Evolutionary conservation across 2,113 vertebrate species (phyloP).

Genomic region (Syngnathus typhle): DNA sequence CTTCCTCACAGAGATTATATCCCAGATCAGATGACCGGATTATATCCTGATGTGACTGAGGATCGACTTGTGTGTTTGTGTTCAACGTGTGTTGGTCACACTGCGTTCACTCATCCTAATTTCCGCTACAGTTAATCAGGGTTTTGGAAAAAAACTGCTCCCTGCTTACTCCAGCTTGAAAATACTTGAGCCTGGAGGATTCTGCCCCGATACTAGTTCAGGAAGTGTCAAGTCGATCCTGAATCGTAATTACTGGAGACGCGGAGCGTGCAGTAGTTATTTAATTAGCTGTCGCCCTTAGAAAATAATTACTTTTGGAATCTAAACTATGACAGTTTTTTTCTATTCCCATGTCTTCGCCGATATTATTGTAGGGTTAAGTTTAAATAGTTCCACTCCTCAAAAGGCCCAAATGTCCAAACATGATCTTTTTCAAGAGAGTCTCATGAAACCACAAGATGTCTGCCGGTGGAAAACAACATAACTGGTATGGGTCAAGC

Average conservation of each 20-base stretch:
- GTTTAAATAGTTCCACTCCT: too few species aligned
- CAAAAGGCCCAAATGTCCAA: too few species aligned
- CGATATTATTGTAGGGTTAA: too few species aligned
- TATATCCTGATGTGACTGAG: constrained; percentile 19
- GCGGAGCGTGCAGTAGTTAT: background rate
- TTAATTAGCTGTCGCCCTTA: background rate
- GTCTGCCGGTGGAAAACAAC: background rate
- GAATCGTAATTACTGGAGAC: constrained; percentile 2
- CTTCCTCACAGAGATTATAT: constrained; percentile 24
- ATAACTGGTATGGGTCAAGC: background rate
- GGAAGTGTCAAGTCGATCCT: constrained; percentile 23
- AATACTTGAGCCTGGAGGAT: constrained; percentile 48
- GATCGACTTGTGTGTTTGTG: background rate
- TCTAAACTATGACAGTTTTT: background rate
- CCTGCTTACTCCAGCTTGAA: constrained; percentile 12
- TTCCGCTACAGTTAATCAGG: constrained; percentile 8
- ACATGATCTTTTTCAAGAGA: background rate
- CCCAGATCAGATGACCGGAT: constrained; percentile 19
- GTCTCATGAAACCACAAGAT: background rate
- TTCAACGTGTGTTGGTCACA: background rate
- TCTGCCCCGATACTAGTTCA: constrained; percentile 16
- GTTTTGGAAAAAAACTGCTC: background rate
- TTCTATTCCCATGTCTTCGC: too few species aligned
- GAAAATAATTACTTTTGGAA: background rate
- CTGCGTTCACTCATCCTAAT: background rate